Evolutionary conservation across 2,113 vertebrate genomes (phyloP).

Genomic region (Passer domesticus): DNA sequence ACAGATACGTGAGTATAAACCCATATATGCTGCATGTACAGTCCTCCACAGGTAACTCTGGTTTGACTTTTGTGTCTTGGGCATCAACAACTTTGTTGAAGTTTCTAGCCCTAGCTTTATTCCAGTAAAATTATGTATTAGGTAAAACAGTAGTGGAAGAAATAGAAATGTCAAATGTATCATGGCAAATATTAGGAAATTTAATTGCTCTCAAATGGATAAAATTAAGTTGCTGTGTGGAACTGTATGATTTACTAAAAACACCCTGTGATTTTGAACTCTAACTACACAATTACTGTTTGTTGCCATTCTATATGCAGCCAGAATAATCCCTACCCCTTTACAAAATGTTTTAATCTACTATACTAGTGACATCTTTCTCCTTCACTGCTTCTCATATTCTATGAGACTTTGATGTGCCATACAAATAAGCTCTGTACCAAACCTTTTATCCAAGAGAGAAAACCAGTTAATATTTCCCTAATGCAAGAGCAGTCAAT

Average conservation of each 20-base stretch:
- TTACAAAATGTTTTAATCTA: background rate
- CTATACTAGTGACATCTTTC: background rate
- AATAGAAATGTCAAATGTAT: background rate
- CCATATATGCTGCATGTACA: background rate
- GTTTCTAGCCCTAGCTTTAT: background rate
- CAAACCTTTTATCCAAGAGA: background rate
- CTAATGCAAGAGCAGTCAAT: background rate
- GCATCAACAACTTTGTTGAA: background rate
- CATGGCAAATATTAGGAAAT: background rate
- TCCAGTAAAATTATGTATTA: background rate
- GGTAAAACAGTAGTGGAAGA: background rate
- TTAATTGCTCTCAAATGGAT: background rate
- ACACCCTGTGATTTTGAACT: background rate
- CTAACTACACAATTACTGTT: background rate
- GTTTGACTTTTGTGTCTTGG: background rate
- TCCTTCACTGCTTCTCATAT: background rate
- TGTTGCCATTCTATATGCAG: background rate
- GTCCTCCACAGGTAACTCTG: background rate
- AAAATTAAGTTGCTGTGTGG: background rate
- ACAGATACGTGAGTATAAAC: background rate
- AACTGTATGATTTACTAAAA: background rate
- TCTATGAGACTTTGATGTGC: background rate
- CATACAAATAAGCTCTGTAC: background rate
- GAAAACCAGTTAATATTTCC: background rate
- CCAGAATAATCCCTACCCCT: background rate